Evolutionary conservation across 2,113 vertebrate species (phyloP).

Genomic region (Tympanuchus pallidicinctus): DNA sequence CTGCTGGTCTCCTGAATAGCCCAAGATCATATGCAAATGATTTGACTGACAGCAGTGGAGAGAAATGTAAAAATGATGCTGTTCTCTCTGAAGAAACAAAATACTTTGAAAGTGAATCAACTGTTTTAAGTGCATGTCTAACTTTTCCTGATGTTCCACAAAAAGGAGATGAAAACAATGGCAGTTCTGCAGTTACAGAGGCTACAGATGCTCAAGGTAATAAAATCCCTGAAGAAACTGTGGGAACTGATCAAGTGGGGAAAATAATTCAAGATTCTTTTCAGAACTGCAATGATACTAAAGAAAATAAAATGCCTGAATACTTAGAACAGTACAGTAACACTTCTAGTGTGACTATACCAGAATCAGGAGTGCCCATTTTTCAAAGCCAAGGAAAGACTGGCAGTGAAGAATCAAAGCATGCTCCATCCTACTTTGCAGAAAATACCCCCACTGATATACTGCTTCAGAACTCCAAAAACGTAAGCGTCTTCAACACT

Average conservation of each 20-base stretch:
- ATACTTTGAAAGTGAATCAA: conserved; percentile 35
- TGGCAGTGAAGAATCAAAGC: background rate
- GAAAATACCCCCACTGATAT: background rate
- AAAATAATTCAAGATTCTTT: background rate
- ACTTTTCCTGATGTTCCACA: background rate
- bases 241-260: background rate
- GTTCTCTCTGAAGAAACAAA: conserved; percentile 10
- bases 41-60: background rate
- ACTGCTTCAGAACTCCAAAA: conserved; percentile 38
- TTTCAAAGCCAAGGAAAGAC: conserved; percentile 13
- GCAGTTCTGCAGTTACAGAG: background rate
- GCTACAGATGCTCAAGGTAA: background rate
- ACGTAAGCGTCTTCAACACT: background rate
- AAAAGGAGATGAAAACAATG: background rate
- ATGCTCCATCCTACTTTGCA: background rate
- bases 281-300: background rate
- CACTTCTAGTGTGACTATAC: background rate
- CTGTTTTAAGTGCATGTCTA: background rate
- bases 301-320: background rate
- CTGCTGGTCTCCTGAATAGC: background rate
- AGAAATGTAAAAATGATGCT: background rate
- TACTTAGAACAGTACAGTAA: background rate
- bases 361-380: background rate
- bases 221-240: background rate
- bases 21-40: background rate